Conservation (phyloP, 1,140 invertebrate species). For the Leptopilina clavipes region DNA sequence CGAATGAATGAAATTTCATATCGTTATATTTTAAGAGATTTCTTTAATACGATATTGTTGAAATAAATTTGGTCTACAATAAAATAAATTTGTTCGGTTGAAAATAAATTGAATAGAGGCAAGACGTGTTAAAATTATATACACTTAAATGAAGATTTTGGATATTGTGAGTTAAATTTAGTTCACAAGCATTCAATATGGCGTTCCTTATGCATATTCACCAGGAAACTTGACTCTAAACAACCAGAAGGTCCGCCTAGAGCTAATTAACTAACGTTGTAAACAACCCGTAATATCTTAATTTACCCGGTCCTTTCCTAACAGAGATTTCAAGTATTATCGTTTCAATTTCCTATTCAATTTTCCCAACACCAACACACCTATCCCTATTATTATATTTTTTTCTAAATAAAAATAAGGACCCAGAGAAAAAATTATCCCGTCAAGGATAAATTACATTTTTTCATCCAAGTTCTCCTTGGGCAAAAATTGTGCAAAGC, state of each 20-base stretch:
- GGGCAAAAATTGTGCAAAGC: not conserved
- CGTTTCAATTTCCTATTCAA: not conserved
- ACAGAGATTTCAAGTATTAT: constrained; percentile 23
- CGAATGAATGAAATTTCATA: too few relatives aligned
- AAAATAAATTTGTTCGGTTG: too few relatives aligned
- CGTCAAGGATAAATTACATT: not conserved
- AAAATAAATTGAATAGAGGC: not conserved
- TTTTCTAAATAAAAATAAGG: not conserved
- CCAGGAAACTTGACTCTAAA: constrained; percentile 16
- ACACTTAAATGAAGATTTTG: not conserved
- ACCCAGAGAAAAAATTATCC: not conserved
- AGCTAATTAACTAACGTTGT: constrained; percentile 58
- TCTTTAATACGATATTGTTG: too few relatives aligned
- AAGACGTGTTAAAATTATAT: not conserved
- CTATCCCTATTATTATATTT: not conserved
- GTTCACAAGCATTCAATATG: constrained; percentile 1
- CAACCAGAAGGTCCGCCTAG: constrained; percentile 12
- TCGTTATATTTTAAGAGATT: too few relatives aligned
- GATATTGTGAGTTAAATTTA: not conserved
- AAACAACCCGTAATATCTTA: constrained; percentile 55
- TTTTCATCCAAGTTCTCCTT: not conserved
- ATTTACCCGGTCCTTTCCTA: constrained; percentile 38
- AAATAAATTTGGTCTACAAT: too few relatives aligned
- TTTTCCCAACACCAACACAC: not conserved
- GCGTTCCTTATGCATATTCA: constrained; percentile 20